Evolutionary conservation across 2,888 invertebrate genomes (phyloP), one percentile per base, ranked within the genome.

Genomic region (Lithodes maja): DNA sequence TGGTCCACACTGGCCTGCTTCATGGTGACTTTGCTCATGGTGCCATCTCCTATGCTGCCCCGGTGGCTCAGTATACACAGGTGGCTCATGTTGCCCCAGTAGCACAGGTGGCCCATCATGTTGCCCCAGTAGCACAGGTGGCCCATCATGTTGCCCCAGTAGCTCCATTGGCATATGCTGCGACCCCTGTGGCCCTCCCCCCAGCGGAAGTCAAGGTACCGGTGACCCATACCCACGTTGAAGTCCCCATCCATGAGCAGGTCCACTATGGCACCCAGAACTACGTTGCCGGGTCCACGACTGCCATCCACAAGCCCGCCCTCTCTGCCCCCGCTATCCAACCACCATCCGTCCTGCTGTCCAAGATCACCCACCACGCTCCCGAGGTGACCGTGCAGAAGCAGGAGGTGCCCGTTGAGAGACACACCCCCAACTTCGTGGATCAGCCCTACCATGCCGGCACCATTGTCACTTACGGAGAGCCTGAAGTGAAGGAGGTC

Each of bases 261-360:
- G 86, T 91, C 69, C 91, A 90, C 52, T 91, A 91, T 80, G 91
- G 90, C 79, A 82, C 87, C 54, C 83, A 90, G 75, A 52, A n/a
- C 33, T 90, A 86, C 79, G 88, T 90, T 2, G 88, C 90, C 9
- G 91, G 91, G 1, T 49, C 83, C 85, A 88, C 79, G 69, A 91
- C 91, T n/a, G 49, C 79, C 81, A 90, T 91, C 55, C 85, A 90
- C 86, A 91, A 91, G 82, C 91, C 91, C 5, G 15, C 89, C 68
- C 69, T 91, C 54, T 74, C 82, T 33, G 91, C 91, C 53, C 91
- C 91, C 3, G 91, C 88, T 77, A 91, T 91, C 74, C 80, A 83
- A 17, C 90, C 91, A 1, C 91, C 91, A n/a, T 80, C 78, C 54
- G 79, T 75, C 49, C 87, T 91, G 55, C 83, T 90, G 33, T 85